A percentile compares a stretch with the other conserved stretches of the same genome.
phyloP scores from a whole-genome alignment of 2,113 vertebrate species.

The Lycaon pictus region DNA sequence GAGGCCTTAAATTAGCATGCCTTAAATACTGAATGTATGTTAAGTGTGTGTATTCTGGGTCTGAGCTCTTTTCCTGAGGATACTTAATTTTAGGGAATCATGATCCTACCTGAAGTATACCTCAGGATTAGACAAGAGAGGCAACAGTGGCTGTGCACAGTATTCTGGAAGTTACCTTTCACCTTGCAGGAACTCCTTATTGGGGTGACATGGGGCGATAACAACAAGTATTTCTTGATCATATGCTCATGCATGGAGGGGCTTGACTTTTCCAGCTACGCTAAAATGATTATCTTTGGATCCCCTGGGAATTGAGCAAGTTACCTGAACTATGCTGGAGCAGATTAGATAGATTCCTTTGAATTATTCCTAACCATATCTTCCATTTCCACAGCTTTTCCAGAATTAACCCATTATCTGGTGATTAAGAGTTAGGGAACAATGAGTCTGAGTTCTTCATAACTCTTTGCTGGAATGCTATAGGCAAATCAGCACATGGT shows the following conservation, averaged over 20 bases:
- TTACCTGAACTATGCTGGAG: not conserved
- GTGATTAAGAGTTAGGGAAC: conserved; percentile 30
- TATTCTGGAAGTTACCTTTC: not conserved
- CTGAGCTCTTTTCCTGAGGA: not conserved
- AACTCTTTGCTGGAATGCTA: not conserved
- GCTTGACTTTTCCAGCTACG: not conserved
- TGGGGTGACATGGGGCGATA: not conserved
- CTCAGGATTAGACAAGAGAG: not conserved
- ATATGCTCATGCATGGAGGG: not conserved
- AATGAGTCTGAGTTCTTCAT: not conserved
- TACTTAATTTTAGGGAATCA: not conserved
- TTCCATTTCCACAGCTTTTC: not conserved
- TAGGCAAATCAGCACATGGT: not conserved
- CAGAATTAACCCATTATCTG: conserved; percentile 13
- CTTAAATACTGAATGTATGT: not conserved
- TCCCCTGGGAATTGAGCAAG: not conserved
- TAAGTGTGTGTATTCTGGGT: not conserved
- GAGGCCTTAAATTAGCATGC: not conserved
- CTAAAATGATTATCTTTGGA: not conserved
- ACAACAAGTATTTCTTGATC: not conserved
- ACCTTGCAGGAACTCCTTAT: not conserved
- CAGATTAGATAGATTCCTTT: not conserved
- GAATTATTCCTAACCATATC: not conserved
- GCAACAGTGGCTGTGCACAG: not conserved
- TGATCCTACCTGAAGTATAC: not conserved